Evolutionary conservation across 2,888 invertebrate species (phyloP), one percentile per base, ranked within the genome.

Genomic region (Sceliomorpha sp.): DNA sequence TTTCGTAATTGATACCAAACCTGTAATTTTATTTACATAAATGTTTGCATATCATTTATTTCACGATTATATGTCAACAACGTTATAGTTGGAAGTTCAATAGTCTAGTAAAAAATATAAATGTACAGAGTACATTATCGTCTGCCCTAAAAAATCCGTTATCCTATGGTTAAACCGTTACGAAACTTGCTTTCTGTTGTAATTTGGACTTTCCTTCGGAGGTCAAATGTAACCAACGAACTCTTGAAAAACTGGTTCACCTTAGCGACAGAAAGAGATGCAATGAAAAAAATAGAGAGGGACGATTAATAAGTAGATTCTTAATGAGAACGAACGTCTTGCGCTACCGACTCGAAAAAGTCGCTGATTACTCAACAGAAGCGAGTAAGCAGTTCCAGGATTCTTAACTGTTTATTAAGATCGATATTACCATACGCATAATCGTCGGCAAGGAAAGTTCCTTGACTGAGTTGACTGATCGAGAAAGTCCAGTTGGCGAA

Each of bases 401-500:
- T 42, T 29, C 31, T 55, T 44, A 14, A 12, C n/a, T 17, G 27
- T 53, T 55, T 47, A 58, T 26, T 37, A 17, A n/a, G 6, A 37
- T 8, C 12, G 9, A n/a, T 14, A 59, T 70, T 73, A 75, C 59
- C 74, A 79, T 78, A 79, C 80, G 80, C 70, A 78, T 77, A 70
- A 55, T 56, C 34, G 9, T 17, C 48, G 66, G 47, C 70, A 58
- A 66, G 59, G 62, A 68, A 69, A 75, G 63, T 83, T 84, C 82
- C 83, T 86, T 85, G 84, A 83, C 80, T 76, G 58, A 53, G 45
- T 55, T 55, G 69, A 72, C 72, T 73, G 71, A 77, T 78, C 75
- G 79, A 79, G 83, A 84, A 84, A 84, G 84, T 82, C 72, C 72
- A 76, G 70, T 79, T 74, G 62, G 55, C 66, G 60, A 75, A 75